Evolutionary conservation across 2,888 invertebrate species (phyloP).

Genomic region (Notodonta dromedarius): DNA sequence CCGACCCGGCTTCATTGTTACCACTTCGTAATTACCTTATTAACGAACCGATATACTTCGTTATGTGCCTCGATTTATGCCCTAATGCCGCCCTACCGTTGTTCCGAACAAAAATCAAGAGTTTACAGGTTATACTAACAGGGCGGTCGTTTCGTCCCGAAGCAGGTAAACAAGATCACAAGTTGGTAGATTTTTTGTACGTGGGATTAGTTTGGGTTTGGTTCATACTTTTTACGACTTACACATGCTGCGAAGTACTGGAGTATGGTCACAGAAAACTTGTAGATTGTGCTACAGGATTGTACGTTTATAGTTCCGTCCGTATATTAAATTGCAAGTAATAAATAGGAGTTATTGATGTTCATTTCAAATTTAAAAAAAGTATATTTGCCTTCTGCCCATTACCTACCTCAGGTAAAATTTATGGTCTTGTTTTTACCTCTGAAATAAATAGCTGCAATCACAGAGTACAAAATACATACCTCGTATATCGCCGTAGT

Average conservation of each 20-base stretch:
- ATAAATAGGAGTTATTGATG: too few species aligned
- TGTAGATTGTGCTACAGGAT: too few species aligned
- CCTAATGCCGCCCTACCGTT: background rate
- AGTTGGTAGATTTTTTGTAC: background rate
- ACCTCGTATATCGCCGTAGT: slow-evolving; percentile 13
- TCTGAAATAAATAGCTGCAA: background rate
- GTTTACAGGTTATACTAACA: background rate
- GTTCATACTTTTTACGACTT: background rate
- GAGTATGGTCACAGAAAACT: too few species aligned
- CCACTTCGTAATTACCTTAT: slow-evolving; percentile 51
- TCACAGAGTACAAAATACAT: background rate
- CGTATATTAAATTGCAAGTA: too few species aligned
- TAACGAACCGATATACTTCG: slow-evolving; percentile 38
- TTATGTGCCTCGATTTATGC: slow-evolving; percentile 1
- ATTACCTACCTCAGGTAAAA: background rate
- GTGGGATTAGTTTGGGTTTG: background rate
- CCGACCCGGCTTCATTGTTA: slow-evolving; percentile 35
- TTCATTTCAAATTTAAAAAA: too few species aligned
- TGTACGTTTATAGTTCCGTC: too few species aligned
- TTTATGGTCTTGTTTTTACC: background rate
- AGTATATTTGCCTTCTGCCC: too few species aligned
- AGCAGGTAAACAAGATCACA: background rate
- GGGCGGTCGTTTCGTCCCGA: background rate
- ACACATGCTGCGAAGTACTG: background rate
- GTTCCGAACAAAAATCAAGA: background rate